These are phyloP conservation scores for Tetrax tetrax DNA, from an alignment of 2,113 vertebrate species.

Conservation along the genomic window DNA sequence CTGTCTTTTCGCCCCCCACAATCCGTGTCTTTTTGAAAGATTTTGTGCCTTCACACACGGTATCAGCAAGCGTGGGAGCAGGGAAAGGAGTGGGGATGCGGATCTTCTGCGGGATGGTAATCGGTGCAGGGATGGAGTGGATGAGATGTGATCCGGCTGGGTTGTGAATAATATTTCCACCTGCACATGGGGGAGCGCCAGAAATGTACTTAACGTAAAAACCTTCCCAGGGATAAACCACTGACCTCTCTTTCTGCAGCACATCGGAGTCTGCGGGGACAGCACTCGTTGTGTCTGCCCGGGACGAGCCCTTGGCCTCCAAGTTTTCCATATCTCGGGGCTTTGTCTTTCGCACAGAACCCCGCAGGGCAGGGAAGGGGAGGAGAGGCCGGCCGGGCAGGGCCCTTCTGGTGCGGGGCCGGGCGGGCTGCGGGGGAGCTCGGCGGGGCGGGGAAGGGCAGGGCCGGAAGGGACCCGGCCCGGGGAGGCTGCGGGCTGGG, in stretches of 20 bases:
- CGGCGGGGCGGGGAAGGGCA: neutral
- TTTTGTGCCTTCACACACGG: neutral
- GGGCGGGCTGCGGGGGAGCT: neutral
- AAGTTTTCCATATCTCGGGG: neutral
- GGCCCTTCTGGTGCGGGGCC: neutral
- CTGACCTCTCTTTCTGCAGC: constrained; percentile 23
- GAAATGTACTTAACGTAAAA: constrained; percentile 29
- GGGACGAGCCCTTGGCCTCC: neutral
- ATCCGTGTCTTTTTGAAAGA: neutral
- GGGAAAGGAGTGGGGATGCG: neutral
- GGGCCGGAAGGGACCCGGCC: neutral
- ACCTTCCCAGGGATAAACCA: constrained; percentile 1
- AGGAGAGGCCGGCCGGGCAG: neutral
- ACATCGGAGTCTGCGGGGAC: neutral
- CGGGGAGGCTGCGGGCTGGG: neutral
- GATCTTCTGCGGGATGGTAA: neutral
- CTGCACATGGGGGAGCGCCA: constrained; percentile 6
- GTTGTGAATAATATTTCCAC: constrained; percentile 29
- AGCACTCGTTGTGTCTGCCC: neutral
- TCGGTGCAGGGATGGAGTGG: neutral
- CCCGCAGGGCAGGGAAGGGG: neutral
- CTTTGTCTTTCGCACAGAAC: constrained; percentile 36
- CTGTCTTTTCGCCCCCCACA: neutral
- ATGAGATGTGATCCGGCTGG: neutral
- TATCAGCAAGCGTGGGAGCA: neutral